phyloP scores from a whole-genome alignment of 2,113 vertebrate genomes.

The Echinops telfairi region DNA sequence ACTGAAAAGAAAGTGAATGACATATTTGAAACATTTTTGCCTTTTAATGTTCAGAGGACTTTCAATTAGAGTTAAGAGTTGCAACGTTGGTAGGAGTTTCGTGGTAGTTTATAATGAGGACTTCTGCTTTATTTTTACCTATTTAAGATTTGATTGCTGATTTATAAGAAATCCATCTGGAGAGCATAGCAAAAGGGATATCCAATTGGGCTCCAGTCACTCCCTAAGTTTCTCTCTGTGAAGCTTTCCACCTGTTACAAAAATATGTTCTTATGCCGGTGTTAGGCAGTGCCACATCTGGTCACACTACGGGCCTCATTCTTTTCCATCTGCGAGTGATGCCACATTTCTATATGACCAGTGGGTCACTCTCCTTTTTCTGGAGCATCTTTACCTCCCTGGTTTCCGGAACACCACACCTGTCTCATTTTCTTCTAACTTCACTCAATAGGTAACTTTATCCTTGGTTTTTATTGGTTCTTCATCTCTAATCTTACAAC shows the following conservation, averaged over 20 bases:
- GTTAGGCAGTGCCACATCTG: not conserved
- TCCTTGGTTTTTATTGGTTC: not conserved
- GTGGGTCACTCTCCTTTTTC: not conserved
- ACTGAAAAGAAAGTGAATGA: too few relatives aligned
- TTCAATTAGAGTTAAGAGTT: not conserved
- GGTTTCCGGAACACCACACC: not conserved
- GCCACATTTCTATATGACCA: not conserved
- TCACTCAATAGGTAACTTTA: not conserved
- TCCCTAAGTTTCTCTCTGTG: slow-evolving; percentile 29
- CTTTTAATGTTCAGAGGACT: not conserved
- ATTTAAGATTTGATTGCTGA: not conserved
- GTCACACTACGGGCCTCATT: not conserved
- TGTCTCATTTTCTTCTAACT: slow-evolving; percentile 10
- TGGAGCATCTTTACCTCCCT: not conserved
- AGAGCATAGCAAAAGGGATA: not conserved
- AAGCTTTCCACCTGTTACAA: not conserved
- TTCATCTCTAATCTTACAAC: not conserved
- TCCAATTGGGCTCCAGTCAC: not conserved
- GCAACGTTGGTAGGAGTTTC: not conserved
- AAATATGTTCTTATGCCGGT: not conserved
- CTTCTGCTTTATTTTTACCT: slow-evolving; percentile 32
- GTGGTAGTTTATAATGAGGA: not conserved
- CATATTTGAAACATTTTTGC: too few relatives aligned
- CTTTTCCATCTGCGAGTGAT: not conserved
- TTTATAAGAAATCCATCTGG: slow-evolving; percentile 27